Conservation (phyloP, 2,113 vertebrate genomes). For the Hylia prasina region DNA sequence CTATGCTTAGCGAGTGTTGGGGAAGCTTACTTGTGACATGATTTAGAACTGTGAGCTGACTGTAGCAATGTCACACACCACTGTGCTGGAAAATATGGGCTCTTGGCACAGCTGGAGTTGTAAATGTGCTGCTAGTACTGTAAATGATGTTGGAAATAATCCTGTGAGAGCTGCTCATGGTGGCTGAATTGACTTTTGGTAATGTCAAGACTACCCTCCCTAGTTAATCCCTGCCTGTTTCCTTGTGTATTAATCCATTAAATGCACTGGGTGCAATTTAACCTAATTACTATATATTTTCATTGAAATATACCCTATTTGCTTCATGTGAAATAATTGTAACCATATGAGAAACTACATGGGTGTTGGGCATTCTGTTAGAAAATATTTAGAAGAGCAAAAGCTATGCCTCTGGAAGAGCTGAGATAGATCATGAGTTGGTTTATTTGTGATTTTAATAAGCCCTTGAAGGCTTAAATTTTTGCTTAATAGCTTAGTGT, state of each 20-base stretch:
- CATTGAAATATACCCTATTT: background rate
- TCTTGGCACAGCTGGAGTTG: background rate
- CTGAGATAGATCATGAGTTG: background rate
- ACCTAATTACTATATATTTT: background rate
- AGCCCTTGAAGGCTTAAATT: background rate
- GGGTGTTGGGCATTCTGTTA: background rate
- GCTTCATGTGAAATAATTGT: background rate
- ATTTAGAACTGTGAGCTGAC: background rate
- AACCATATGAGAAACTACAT: background rate
- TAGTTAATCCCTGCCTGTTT: background rate
- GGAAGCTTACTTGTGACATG: background rate
- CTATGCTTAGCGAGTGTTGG: background rate
- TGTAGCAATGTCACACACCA: background rate
- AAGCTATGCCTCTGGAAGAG: background rate
- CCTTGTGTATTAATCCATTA: background rate
- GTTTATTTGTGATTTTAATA: background rate
- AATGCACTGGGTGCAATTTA: background rate
- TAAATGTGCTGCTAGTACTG: background rate
- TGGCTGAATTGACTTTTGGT: background rate
- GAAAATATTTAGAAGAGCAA: background rate
- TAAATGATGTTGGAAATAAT: background rate
- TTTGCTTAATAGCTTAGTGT: background rate
- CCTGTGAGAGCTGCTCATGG: background rate
- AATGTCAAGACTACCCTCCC: background rate
- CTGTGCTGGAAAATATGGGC: accelerated